Evolutionary conservation across 2,113 vertebrate genomes (phyloP).

Genomic region (Excalfactoria chinensis): DNA sequence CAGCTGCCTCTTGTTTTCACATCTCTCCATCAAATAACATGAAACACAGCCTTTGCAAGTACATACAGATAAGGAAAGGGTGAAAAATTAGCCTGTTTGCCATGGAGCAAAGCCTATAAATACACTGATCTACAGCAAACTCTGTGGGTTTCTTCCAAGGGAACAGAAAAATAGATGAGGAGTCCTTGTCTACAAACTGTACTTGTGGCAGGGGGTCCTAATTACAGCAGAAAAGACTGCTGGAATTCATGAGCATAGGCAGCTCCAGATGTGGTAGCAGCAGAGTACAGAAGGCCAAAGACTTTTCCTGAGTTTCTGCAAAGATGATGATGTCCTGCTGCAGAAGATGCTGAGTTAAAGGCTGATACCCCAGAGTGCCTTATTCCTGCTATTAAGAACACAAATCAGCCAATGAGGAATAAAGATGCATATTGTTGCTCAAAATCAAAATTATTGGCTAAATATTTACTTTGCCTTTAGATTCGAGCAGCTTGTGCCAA

Average conservation of each 20-base stretch:
- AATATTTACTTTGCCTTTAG: constrained; percentile 49
- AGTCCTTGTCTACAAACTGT: neutral
- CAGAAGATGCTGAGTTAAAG: neutral
- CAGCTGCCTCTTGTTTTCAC: neutral
- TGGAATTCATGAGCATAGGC: neutral
- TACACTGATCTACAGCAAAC: neutral
- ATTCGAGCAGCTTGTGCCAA: constrained; percentile 14
- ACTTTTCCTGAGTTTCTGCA: neutral
- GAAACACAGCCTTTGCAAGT: neutral
- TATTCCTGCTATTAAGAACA: neutral
- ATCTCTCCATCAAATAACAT: neutral
- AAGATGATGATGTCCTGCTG: neutral
- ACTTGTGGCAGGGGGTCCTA: neutral
- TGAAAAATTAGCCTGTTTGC: neutral
- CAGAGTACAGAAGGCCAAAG: neutral
- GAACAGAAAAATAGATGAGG: neutral
- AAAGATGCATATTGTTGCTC: neutral
- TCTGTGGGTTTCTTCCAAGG: neutral
- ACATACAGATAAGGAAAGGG: neutral
- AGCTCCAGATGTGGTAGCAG: neutral
- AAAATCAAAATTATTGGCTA: neutral
- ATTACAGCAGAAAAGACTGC: neutral
- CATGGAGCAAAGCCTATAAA: neutral
- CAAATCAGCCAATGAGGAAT: neutral
- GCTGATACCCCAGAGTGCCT: neutral